These are phyloP conservation scores for Ifrita kowaldi DNA, from an alignment of 2,113 vertebrate genomes.

Conservation along the genomic window DNA sequence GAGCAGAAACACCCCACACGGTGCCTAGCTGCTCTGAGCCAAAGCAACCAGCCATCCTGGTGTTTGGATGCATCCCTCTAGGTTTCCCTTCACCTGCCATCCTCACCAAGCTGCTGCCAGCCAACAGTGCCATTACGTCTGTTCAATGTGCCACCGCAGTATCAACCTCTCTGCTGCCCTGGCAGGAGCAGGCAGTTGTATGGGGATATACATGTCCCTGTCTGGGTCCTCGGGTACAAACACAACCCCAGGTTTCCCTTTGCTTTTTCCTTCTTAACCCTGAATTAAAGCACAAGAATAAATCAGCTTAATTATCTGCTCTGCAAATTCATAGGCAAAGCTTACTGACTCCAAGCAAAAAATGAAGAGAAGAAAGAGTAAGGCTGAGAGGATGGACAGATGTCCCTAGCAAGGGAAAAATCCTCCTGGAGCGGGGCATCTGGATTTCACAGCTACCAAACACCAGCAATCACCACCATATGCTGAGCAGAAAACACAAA, in stretches of 20 bases:
- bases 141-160: neutral
- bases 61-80: neutral
- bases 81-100: neutral
- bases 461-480: constrained; percentile 58
- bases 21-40: neutral
- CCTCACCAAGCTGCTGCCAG: neutral
- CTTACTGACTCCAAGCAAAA: neutral
- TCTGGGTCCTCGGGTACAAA: neutral
- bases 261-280: neutral
- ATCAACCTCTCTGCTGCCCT: neutral
- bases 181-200: neutral
- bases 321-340: neutral
- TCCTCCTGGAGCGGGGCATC: constrained; percentile 48
- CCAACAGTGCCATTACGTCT: neutral
- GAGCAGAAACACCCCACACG: neutral
- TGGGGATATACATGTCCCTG: neutral
- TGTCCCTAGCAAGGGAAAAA: constrained; percentile 45
- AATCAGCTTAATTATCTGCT: neutral
- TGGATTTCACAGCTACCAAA: constrained; percentile 57
- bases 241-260: neutral
- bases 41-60: neutral
- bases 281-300: neutral
- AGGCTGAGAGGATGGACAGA: constrained; percentile 11
- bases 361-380: neutral
- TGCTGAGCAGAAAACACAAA: constrained; percentile 47